phyloP scores from a whole-genome alignment of 2,113 vertebrate genomes.

The Speoplatyrhinus poulsoni region DNA sequence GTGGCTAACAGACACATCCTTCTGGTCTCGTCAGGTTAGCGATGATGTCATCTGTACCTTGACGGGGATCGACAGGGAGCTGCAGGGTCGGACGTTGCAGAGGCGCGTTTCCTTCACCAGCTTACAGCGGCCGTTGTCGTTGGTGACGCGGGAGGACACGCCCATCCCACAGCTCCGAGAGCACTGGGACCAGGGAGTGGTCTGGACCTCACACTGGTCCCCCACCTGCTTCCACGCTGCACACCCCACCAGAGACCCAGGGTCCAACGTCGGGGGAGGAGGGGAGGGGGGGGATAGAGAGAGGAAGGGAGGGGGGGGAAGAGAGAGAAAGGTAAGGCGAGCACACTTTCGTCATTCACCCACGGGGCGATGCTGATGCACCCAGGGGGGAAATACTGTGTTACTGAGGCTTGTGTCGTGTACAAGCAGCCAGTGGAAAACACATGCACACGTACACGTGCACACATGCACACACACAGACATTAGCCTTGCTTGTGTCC shows the following conservation, averaged over 20 bases:
- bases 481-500: constrained; percentile 59
- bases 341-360: constrained; percentile 76
- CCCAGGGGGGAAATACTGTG: constrained; percentile 63
- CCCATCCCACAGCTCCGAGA: constrained; percentile 83
- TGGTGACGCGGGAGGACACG: constrained; percentile 80
- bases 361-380: constrained; percentile 73
- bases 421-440: constrained; percentile 74
- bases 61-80: constrained; percentile 71
- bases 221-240: constrained; percentile 71
- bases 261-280: constrained; percentile 30
- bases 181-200: constrained; percentile 82
- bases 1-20: too few species aligned
- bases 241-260: background rate
- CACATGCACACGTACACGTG: constrained; percentile 37
- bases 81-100: constrained; percentile 81
- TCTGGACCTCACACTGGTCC: constrained; percentile 75
- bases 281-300: constrained; percentile 31
- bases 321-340: constrained; percentile 41
- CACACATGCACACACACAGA: constrained; percentile 49
- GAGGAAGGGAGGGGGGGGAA: constrained; percentile 11
- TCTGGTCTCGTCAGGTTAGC: too few species aligned
- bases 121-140: constrained; percentile 79
- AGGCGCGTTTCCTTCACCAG: constrained; percentile 81
- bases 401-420: constrained; percentile 70
- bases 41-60: constrained; percentile 66